Conservation (phyloP, 2,888 invertebrate species). For the Catonia carolina region DNA sequence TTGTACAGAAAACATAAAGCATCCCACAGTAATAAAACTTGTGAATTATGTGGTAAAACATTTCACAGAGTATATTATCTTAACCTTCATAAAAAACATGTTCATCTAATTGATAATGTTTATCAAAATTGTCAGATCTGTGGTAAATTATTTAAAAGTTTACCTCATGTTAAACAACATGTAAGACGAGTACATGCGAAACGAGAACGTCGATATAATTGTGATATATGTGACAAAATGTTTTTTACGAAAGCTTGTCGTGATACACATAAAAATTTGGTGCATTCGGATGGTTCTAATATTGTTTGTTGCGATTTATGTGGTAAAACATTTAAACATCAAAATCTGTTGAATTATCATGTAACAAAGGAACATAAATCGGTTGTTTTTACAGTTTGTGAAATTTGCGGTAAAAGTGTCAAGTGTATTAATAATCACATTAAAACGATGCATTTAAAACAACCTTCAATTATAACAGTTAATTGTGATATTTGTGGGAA, state of each 20-base stretch:
- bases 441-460: background rate
- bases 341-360: background rate
- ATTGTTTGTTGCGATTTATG: background rate
- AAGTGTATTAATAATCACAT: constrained; percentile 3
- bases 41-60: background rate
- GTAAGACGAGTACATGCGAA: too few species aligned
- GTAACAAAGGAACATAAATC: background rate
- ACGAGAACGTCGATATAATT: background rate
- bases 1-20: too few species aligned
- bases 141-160: too few species aligned
- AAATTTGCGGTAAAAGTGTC: constrained; percentile 3
- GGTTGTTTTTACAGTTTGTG: background rate
- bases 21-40: background rate
- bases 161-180: too few species aligned
- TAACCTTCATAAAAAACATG: background rate
- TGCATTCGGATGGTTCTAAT: background rate
- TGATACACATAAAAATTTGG: background rate
- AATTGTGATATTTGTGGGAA: background rate
- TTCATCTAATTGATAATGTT: too few species aligned
- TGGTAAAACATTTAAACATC: background rate
- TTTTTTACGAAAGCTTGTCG: background rate
- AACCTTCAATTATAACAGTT: background rate
- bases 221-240: constrained; percentile 1
- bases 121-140: too few species aligned
- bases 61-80: background rate